Evolutionary conservation across 2,113 vertebrate species (phyloP), one percentile per base, ranked within the genome.

Genomic region (Ammodramus savannarum): DNA sequence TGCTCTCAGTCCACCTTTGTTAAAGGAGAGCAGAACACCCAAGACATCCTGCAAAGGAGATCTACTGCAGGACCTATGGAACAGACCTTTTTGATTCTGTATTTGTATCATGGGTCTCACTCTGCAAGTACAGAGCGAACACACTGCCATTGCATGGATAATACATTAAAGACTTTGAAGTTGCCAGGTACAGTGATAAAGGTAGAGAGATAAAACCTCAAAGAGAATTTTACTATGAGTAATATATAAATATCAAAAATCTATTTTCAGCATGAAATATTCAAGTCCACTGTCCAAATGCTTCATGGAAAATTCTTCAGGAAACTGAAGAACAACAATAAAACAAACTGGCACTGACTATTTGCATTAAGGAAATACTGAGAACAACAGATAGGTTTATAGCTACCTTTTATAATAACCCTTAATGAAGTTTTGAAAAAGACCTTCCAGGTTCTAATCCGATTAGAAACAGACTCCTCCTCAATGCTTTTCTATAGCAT

Each of bases 131-230:
- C 54, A 62, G 66, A 73, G 49, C 0, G 0, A 55, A 69, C 3
- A 1, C 54, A 79, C 85, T 62, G 58, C 39, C 57, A 20, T 39
- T 71, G 66, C 87, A 95, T 95, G 23, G 87, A 73, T 93, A 95
- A 95, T 89, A 92, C 84, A 94, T 89, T 81, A 92, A 89, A 95
- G 84, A 82, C 81, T 89, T 90, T 34, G 89, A 91, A 79, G 89
- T 29, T 89, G 27, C 59, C 74, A 95, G 78, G 62, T 89, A 52
- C 34, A 79, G 74, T 76, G 74, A 85, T 85, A 85, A 91, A 93
- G 76, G 25, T 77, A 81, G 48, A 66, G 58, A 82, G 59, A 73
- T 82, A 89, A 89, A 92, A 69, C 71, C 51, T 95, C 93, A 89
- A 91, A 96, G 46, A 73, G 87, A 94, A 93, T 96, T 95, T 83